Evolutionary conservation across 2,888 invertebrate species (phyloP).

Genomic region (Lycia hirtaria): DNA sequence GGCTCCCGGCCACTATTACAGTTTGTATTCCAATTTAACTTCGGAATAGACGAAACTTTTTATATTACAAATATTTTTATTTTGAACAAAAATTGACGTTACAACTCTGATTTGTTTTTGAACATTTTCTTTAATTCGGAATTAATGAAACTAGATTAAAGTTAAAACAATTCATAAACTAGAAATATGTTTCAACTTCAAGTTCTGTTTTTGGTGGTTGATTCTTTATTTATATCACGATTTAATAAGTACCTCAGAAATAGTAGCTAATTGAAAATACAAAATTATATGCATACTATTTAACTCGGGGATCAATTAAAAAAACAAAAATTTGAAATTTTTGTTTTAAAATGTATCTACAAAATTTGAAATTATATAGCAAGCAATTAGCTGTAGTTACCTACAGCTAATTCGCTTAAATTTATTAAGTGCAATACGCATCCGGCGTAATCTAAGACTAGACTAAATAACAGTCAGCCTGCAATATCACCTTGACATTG

Average conservation of each 20-base stretch:
- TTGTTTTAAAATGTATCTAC: too few relatives aligned
- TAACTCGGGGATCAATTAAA: too few relatives aligned
- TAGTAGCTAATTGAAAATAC: too few relatives aligned
- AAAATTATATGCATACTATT: too few relatives aligned
- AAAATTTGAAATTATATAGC: too few relatives aligned
- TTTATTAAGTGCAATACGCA: not conserved
- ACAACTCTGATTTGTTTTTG: constrained; percentile 14
- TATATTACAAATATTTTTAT: constrained; percentile 36
- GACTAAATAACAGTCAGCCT: constrained; percentile 44
- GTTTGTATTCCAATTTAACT: constrained; percentile 69
- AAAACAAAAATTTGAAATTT: too few relatives aligned
- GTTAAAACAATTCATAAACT: not conserved
- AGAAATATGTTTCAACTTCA: too few relatives aligned
- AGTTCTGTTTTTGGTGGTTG: not conserved
- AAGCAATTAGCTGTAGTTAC: not conserved
- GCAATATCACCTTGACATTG: constrained; percentile 43
- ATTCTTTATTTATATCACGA: not conserved
- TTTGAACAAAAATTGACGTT: constrained; percentile 8
- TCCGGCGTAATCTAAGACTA: constrained; percentile 29
- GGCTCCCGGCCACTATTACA: constrained; percentile 59
- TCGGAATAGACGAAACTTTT: constrained; percentile 63
- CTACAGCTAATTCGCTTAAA: not conserved
- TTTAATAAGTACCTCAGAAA: too few relatives aligned
- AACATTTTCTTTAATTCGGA: not conserved
- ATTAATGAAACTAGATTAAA: not conserved